A percentile compares a stretch with the other conserved stretches of the same genome.
Evolutionary conservation across 2,888 invertebrate species (phyloP).

Genomic region (Clistopyga incitator): DNA sequence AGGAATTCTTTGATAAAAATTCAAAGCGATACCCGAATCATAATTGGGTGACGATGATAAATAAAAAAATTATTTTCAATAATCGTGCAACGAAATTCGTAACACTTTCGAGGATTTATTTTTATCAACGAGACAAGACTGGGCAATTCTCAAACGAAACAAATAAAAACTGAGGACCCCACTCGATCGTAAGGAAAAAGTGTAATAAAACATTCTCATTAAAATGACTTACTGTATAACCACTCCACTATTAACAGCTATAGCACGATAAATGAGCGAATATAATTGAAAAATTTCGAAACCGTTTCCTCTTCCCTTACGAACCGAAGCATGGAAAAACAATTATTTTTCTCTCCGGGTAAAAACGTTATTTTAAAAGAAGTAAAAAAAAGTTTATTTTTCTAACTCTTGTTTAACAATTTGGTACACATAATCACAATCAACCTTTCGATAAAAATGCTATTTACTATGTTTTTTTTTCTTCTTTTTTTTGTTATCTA

Average conservation of each 20-base stretch:
- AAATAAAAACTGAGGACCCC: constrained; percentile 4
- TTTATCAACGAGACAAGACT: constrained; percentile 17
- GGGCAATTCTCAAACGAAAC: constrained; percentile 7
- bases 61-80: constrained; percentile 7
- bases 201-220: constrained; percentile 7
- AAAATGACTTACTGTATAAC: constrained; percentile 14
- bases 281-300: constrained; percentile 38
- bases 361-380: constrained; percentile 43
- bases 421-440: constrained; percentile 62
- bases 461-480: constrained; percentile 43
- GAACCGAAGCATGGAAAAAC: neutral
- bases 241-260: constrained; percentile 11
- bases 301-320: constrained; percentile 33
- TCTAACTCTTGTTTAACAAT: constrained; percentile 61
- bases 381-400: constrained; percentile 61
- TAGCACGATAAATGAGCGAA: constrained; percentile 9
- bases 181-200: neutral
- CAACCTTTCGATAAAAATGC: constrained; percentile 59
- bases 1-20: neutral
- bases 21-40: constrained; percentile 12
- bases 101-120: neutral
- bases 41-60: neutral
- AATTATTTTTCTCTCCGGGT: neutral
- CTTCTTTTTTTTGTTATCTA: too few species aligned
- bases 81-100: constrained; percentile 7